These are phyloP conservation scores for Bradypodion ventrale DNA, from an alignment of 2,797 vertebrate species.

Conservation along the genomic window DNA sequence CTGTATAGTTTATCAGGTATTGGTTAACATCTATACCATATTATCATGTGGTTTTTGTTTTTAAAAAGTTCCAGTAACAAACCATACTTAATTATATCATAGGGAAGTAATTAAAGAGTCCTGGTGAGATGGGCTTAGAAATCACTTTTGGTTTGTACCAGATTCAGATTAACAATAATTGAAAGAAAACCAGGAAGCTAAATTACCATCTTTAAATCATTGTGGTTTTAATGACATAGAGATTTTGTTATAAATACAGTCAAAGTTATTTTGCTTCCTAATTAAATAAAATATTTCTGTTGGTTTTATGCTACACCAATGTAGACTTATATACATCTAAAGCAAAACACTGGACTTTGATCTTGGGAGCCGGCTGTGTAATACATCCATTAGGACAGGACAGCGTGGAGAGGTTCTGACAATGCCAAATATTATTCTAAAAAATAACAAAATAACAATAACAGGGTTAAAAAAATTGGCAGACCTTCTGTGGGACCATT, in stretches of 20 bases:
- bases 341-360: neutral
- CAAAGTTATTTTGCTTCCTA: accelerated
- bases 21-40: conserved; percentile 49
- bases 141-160: conserved; percentile 8
- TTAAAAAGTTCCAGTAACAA: neutral
- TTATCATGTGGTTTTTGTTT: conserved; percentile 7
- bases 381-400: neutral
- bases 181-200: conserved; percentile 33
- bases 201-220: conserved; percentile 41
- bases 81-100: conserved; percentile 15
- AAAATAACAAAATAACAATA: no score
- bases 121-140: neutral
- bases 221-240: neutral
- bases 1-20: conserved; percentile 58
- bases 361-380: neutral
- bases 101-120: conserved; percentile 38
- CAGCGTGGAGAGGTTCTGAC: neutral
- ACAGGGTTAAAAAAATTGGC: conserved; percentile 4
- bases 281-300: neutral
- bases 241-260: accelerated
- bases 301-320: accelerated
- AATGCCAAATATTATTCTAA: neutral
- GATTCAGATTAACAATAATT: conserved; percentile 34
- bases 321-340: neutral
- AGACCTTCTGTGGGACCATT: neutral